Conservation (phyloP, 2,113 vertebrate species). For the Gorsachius goisagi region DNA sequence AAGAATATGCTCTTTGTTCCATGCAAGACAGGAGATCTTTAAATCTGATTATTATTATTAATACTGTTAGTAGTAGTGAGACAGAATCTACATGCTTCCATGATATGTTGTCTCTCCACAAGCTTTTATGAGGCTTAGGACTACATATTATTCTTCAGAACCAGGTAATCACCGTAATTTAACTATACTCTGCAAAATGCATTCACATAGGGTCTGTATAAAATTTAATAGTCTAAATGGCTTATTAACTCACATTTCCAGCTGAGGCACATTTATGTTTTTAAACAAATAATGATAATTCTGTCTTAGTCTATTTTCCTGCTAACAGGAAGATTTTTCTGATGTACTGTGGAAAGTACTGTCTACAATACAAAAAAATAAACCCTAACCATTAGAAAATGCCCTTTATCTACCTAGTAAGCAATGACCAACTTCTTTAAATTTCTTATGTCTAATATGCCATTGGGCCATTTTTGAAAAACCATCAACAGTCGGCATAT, state of each 20-base stretch:
- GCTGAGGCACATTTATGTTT: background rate
- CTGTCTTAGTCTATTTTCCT: background rate
- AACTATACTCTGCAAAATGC: background rate
- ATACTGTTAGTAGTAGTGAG: background rate
- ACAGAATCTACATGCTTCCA: background rate
- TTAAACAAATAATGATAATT: conserved; percentile 17
- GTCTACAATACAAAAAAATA: background rate
- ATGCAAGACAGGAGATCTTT: background rate
- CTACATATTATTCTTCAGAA: background rate
- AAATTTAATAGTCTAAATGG: background rate
- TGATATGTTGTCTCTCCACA: background rate
- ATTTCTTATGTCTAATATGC: background rate
- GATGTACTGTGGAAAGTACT: background rate
- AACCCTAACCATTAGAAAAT: background rate
- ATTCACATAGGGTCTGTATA: background rate
- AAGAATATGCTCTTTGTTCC: background rate
- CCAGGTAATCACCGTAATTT: background rate
- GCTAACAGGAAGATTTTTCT: background rate
- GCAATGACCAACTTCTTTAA: background rate
- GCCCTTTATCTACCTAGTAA: background rate
- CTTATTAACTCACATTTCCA: conserved; percentile 21
- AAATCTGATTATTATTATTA: background rate
- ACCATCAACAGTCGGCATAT: background rate
- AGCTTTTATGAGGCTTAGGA: background rate
- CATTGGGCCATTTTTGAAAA: background rate